Evolutionary conservation across 2,797 vertebrate genomes (phyloP), one percentile per base, ranked within the genome.

Genomic region (Sebastes variabilis): DNA sequence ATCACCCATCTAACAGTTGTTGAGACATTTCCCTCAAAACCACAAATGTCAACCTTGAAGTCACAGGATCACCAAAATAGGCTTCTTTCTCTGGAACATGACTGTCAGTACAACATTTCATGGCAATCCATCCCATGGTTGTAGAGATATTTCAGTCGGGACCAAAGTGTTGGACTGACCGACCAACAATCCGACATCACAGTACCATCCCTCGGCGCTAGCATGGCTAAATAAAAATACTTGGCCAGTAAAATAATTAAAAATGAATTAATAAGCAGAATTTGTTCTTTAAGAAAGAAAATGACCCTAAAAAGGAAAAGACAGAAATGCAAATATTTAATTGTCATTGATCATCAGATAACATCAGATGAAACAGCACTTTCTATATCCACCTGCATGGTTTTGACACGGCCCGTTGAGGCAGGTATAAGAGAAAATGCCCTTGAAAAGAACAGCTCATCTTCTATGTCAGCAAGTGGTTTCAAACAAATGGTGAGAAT

Each of bases 401-500:
- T 11, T 74, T 49, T 61, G 18, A 42, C n/a, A 16, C 1, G 1
- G 52, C 30, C 54, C 20, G 11, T 10, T 30, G 25, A 61, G 42
- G 42, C 38, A 32, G 66, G 27, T 34, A 24, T 29, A 9, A 30
- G 22, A 42, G 42, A 67, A 75, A 64, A 66, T 10, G 4, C 6
- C 55, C 79, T 61, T 46, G 36, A 58, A 68, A 49, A 30, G 56
- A 36, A 24, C 22, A 36, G 24, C n/a, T 5, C 0, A 2, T 66
- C 55, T 72, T 27, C 8, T 7, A 29, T 58, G 10, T 38, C 18
- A 25, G 11, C 46, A 36, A 77, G 32, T 4, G 61, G 42, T 66
- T 78, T 84, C 29, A 61, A 61, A 76, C 20, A 56, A 86, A 76
- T 30, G 61, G 65, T 54, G 29, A 65, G 78, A 54, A 66, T 73